Evolutionary conservation across 2,113 vertebrate species (phyloP).

Genomic region (Rhea americana): DNA sequence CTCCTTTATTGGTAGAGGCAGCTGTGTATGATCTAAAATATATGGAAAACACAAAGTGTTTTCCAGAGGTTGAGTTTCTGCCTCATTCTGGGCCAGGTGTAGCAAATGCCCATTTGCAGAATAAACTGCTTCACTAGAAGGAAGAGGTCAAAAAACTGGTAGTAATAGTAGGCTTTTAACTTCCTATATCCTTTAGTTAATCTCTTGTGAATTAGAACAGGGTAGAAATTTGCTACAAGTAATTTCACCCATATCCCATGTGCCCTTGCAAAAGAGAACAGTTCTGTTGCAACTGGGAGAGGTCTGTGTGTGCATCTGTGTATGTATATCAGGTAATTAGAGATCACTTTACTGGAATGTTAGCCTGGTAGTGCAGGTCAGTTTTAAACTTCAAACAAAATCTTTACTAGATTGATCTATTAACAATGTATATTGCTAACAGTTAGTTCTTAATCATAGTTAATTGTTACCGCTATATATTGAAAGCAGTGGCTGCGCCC

Average conservation of each 20-base stretch:
- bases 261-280: neutral
- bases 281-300: neutral
- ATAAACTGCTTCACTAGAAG: neutral
- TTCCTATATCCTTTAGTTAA: fast-evolving
- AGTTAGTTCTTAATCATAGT: neutral
- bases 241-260: fast-evolving
- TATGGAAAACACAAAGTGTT: neutral
- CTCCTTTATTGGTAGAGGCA: neutral
- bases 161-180: too few species aligned
- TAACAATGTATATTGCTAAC: neutral
- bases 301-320: fast-evolving
- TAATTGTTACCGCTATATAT: neutral
- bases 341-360: neutral
- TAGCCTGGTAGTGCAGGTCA: neutral
- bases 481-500: neutral
- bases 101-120: neutral
- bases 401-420: neutral
- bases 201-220: neutral
- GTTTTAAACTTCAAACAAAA: neutral
- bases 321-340: neutral
- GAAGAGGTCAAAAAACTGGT: neutral
- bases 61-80: neutral
- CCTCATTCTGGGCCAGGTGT: neutral
- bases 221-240: neutral
- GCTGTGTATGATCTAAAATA: neutral